Evolutionary conservation across 2,797 vertebrate species (phyloP).

Genomic region (Acipenser transmontanus): DNA sequence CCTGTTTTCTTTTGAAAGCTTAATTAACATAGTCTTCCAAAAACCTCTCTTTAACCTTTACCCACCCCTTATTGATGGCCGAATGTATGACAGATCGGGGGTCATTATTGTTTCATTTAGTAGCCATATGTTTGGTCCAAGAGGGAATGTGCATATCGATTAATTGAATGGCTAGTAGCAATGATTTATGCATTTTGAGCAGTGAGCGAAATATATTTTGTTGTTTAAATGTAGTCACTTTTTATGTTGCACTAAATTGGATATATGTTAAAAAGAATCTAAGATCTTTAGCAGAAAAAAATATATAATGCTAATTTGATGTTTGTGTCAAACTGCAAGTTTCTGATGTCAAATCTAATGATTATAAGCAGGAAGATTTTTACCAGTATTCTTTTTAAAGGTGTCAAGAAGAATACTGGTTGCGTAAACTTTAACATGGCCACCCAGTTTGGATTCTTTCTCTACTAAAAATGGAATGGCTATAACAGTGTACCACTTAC

Average conservation of each 20-base stretch:
- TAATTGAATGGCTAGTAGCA: constrained; percentile 79
- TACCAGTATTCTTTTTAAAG: too few species aligned
- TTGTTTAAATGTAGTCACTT: constrained; percentile 7
- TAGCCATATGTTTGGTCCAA: constrained; percentile 71
- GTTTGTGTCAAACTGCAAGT: too few species aligned
- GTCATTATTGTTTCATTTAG: constrained; percentile 79
- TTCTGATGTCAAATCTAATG: not conserved
- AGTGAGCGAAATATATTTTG: constrained; percentile 52
- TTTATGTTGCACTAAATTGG: not conserved
- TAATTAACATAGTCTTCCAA: constrained; percentile 13
- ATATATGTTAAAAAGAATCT: too few species aligned
- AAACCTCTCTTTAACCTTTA: constrained; percentile 2
- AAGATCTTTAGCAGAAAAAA: too few species aligned
- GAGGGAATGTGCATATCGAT: constrained; percentile 82
- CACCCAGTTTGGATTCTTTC: not conserved
- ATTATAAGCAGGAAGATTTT: too few species aligned
- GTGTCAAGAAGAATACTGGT: too few species aligned
- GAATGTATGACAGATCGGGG: constrained; percentile 54
- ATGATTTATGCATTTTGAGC: constrained; percentile 74
- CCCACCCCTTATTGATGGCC: constrained; percentile 51
- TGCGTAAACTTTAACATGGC: not conserved
- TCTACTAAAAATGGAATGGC: not conserved
- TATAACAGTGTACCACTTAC: not conserved
- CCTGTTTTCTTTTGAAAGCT: constrained; percentile 2
- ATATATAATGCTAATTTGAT: too few species aligned